These are phyloP conservation scores for Chiloscyllium punctatum DNA, from an alignment of 2,797 vertebrate species.

Conservation along the genomic window DNA sequence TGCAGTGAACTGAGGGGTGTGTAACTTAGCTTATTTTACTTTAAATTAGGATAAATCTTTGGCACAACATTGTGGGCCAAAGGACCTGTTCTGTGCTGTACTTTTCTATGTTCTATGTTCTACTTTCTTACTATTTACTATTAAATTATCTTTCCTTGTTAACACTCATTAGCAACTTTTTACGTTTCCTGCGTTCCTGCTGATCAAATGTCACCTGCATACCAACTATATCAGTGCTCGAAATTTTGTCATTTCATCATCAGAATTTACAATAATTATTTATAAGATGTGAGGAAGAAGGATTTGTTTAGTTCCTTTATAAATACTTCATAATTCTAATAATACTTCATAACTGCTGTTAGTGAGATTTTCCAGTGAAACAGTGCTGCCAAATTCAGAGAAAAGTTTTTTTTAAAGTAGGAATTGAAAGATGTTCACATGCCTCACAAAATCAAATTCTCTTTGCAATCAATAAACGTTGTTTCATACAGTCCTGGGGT, in stretches of 20 bases:
- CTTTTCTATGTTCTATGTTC: not conserved
- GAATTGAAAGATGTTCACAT: not conserved
- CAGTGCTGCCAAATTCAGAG: not conserved
- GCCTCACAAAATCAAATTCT: not conserved
- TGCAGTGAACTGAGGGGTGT: too few relatives aligned
- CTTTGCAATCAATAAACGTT: not conserved
- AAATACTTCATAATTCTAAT: not conserved
- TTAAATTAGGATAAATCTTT: too few relatives aligned
- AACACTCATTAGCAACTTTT: not conserved
- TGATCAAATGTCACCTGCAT: not conserved
- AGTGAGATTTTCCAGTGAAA: not conserved
- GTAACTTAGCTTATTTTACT: too few relatives aligned
- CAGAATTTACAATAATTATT: not conserved
- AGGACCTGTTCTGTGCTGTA: too few relatives aligned
- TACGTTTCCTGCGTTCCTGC: not conserved
- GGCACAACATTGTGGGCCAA: too few relatives aligned
- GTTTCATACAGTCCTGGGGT: not conserved
- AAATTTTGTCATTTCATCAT: not conserved
- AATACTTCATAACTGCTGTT: not conserved
- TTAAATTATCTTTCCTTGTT: not conserved
- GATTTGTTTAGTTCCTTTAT: not conserved
- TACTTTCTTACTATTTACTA: not conserved
- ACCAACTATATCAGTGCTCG: not conserved
- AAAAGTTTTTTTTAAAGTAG: not conserved
- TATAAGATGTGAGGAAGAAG: not conserved